A percentile compares a stretch with the other conserved stretches of the same genome.
Evolutionary conservation across 2,888 invertebrate species (phyloP).

Genomic region (Eupithecia centaureata): DNA sequence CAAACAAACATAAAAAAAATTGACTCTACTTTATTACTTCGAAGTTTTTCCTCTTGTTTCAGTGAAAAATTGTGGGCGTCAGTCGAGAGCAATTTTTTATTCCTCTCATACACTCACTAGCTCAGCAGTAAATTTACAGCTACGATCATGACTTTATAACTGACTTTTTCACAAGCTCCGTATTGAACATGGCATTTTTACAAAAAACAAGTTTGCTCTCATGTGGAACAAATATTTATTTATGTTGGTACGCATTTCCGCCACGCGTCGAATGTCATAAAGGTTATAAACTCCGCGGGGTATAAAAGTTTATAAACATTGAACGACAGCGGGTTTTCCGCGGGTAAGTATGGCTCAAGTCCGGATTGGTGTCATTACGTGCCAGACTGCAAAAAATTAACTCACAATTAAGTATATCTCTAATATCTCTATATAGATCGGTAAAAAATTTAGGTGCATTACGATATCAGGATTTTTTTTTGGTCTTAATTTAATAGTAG

Average conservation of each 20-base stretch:
- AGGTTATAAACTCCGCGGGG: neutral
- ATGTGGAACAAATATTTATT: conserved; percentile 3
- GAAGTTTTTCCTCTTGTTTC: no score
- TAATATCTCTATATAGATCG: no score
- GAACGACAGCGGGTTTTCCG: neutral
- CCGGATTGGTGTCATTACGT: neutral
- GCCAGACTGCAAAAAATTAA: neutral
- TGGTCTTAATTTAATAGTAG: no score
- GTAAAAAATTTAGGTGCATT: no score
- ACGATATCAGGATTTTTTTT: no score
- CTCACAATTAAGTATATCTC: no score
- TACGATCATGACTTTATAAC: neutral
- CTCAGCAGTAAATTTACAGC: neutral
- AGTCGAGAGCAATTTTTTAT: no score
- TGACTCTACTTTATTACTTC: no score
- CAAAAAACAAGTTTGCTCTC: neutral
- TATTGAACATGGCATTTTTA: neutral
- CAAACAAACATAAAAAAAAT: no score
- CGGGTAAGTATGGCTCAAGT: neutral
- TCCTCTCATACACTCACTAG: no score
- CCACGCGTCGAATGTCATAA: neutral
- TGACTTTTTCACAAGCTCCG: neutral
- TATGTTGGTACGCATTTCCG: neutral
- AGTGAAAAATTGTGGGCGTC: no score
- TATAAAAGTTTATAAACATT: neutral